phyloP scores from a whole-genome alignment of 1,140 invertebrate species.

The Centruroides sculpturatus region DNA sequence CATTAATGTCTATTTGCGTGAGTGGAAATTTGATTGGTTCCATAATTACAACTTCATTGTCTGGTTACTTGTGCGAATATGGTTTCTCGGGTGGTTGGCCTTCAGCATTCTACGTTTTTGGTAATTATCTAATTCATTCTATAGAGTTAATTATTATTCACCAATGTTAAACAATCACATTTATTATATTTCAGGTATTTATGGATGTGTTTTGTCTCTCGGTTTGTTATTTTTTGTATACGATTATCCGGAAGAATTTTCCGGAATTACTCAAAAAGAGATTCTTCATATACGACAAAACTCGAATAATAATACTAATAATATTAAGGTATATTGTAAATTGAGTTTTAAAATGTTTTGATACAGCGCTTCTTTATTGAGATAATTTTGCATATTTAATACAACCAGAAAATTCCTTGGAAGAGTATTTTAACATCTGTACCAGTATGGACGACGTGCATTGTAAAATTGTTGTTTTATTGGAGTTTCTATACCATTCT shows the following conservation, averaged over 20 bases:
- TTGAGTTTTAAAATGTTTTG: no score
- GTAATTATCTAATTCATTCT: constrained; percentile 31
- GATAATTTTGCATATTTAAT: no score
- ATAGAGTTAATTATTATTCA: constrained; percentile 29
- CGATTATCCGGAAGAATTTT: no score
- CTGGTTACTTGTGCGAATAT: constrained; percentile 25
- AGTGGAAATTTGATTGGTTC: constrained; percentile 24
- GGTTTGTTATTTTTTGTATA: no score
- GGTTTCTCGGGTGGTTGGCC: constrained; percentile 42
- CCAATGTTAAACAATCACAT: no score
- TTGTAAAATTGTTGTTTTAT: neutral
- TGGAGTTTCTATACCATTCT: neutral
- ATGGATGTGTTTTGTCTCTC: no score
- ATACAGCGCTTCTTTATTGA: no score
- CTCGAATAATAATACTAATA: no score
- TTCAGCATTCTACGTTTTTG: constrained; percentile 54
- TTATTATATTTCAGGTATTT: no score
- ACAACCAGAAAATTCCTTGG: neutral
- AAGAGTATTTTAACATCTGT: neutral
- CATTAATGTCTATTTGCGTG: constrained; percentile 5
- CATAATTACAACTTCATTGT: constrained; percentile 20
- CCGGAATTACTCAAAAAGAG: no score
- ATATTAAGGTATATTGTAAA: no score
- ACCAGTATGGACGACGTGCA: neutral
- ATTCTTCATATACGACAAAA: no score